These are phyloP conservation scores for Mandrillus leucophaeus DNA, from an alignment of 2,113 vertebrate genomes.

Conservation along the genomic window DNA sequence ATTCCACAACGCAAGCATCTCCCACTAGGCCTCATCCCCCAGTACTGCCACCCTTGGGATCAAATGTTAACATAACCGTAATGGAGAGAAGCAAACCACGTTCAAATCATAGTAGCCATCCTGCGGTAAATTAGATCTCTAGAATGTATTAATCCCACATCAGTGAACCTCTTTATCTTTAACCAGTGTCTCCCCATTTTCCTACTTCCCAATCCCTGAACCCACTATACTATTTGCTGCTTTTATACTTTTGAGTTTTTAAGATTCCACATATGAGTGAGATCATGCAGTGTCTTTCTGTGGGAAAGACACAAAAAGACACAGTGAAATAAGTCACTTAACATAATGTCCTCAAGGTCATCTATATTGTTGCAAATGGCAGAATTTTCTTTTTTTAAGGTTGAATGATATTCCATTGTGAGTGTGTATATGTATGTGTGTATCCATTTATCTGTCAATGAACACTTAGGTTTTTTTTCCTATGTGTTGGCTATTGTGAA, in stretches of 20 bases:
- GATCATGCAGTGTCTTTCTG: neutral
- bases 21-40: neutral
- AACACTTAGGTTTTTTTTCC: too few species aligned
- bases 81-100: neutral
- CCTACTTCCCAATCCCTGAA: neutral
- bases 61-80: neutral
- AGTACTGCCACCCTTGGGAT: neutral
- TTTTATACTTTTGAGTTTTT: neutral
- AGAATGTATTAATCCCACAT: neutral
- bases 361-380: neutral
- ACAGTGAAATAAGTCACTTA: neutral
- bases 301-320: too few species aligned
- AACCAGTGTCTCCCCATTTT: neutral
- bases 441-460: neutral
- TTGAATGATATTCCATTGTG: neutral
- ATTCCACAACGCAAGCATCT: neutral
- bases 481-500: too few species aligned
- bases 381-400: neutral
- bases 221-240: neutral
- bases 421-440: neutral
- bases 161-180: neutral
- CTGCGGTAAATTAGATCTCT: too few species aligned
- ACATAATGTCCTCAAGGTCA: neutral
- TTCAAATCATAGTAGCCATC: neutral
- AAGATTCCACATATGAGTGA: neutral